A percentile compares a stretch with the other conserved stretches of the same genome.
Evolutionary conservation across 2,113 vertebrate species (phyloP).

Genomic region (Protobothrops mucrosquamatus): DNA sequence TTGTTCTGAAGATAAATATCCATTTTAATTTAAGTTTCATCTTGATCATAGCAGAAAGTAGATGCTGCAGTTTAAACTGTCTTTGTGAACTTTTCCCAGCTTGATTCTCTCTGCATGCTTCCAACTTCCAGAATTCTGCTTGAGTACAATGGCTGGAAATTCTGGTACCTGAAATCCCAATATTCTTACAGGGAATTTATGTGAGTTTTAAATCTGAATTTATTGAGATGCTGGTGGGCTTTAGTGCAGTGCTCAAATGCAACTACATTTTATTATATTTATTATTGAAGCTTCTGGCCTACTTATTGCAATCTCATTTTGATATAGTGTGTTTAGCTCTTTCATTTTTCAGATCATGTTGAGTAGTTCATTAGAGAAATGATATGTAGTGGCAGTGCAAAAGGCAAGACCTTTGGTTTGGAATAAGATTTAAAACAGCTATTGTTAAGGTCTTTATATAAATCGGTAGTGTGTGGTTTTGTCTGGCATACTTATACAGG

Average conservation of each 20-base stretch:
- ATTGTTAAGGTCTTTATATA: neutral
- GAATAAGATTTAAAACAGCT: neutral
- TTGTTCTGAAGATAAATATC: conserved; percentile 25
- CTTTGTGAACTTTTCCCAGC: neutral
- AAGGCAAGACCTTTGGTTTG: neutral
- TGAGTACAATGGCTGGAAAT: neutral
- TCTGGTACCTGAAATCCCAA: neutral
- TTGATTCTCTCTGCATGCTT: neutral
- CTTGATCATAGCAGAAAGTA: neutral
- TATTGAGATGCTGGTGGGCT: neutral
- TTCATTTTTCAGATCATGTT: neutral
- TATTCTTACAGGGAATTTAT: neutral
- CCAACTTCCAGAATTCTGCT: neutral
- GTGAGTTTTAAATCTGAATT: neutral
- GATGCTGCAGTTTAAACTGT: neutral
- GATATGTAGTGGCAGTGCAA: neutral
- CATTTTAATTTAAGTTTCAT: neutral
- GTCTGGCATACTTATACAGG: neutral
- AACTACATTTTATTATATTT: neutral
- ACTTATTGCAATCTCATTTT: neutral
- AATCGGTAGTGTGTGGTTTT: neutral
- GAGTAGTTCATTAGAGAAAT: neutral
- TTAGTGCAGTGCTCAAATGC: neutral
- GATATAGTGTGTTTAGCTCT: neutral
- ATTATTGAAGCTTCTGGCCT: neutral